Conservation (phyloP, 1,140 invertebrate species). For the Papilio polytes region DNA sequence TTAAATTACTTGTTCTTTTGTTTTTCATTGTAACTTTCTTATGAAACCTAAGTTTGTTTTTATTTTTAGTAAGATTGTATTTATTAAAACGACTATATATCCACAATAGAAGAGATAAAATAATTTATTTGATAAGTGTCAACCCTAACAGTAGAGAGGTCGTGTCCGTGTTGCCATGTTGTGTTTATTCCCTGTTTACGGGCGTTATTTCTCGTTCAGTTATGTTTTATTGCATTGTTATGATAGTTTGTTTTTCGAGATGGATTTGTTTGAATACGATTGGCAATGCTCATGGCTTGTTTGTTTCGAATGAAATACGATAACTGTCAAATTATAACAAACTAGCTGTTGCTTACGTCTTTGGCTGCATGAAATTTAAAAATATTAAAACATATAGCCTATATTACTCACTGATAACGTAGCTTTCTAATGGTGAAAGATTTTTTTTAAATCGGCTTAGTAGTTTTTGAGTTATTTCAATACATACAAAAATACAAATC, state of each 20-base stretch:
- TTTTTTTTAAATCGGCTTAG: too few relatives aligned
- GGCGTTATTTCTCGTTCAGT: conserved; percentile 31
- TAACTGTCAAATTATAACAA: not conserved
- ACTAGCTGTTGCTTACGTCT: not conserved
- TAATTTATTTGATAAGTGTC: not conserved
- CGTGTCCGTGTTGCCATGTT: conserved; percentile 35
- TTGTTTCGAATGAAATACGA: not conserved
- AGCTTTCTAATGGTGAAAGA: too few relatives aligned
- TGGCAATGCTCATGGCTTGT: not conserved
- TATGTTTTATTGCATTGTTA: conserved; percentile 40
- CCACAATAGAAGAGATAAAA: not conserved
- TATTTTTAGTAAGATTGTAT: too few relatives aligned
- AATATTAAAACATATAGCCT: too few relatives aligned
- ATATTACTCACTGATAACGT: too few relatives aligned
- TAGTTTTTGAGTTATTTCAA: too few relatives aligned
- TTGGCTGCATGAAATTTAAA: too few relatives aligned
- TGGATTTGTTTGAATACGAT: conserved; percentile 31
- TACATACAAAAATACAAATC: too few relatives aligned
- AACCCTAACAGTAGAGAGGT: conserved; percentile 21
- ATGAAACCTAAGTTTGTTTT: too few relatives aligned
- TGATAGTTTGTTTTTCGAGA: conserved; percentile 37
- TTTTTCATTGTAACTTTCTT: too few relatives aligned
- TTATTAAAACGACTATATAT: too few relatives aligned
- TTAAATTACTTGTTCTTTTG: too few relatives aligned
- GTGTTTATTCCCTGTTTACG: conserved; percentile 41